Percentiles rank a stretch among this genome's conserved stretches.
Evolutionary conservation across 2,113 vertebrate genomes (phyloP).

Genomic region (Amphiprion percula): DNA sequence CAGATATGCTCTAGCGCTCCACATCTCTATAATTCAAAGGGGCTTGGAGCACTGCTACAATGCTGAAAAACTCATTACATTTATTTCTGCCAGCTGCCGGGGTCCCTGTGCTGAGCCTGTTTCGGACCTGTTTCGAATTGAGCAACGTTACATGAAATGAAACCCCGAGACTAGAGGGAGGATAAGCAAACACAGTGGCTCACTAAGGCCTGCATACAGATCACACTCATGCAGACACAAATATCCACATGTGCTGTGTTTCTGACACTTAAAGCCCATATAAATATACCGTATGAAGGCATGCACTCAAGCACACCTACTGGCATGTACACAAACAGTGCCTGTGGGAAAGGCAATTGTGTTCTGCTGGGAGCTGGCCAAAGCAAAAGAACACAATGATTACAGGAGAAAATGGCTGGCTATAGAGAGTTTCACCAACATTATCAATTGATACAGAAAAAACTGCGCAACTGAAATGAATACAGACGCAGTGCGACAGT

Average conservation of each 20-base stretch:
- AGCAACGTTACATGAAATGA: conserved; percentile 73
- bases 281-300: conserved; percentile 38
- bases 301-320: conserved; percentile 36
- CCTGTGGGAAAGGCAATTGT: conserved; percentile 12
- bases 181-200: conserved; percentile 57
- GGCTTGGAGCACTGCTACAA: conserved; percentile 64
- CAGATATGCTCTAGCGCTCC: conserved; percentile 54
- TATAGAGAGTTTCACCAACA: conserved; percentile 31
- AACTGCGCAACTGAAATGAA: conserved; percentile 18
- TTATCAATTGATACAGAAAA: conserved; percentile 31
- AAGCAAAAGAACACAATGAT: conserved; percentile 26
- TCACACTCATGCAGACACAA: conserved; percentile 31
- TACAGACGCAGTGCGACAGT: conserved; percentile 12
- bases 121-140: conserved; percentile 75
- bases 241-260: conserved; percentile 37
- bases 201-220: conserved; percentile 5
- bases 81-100: conserved; percentile 84
- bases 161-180: conserved; percentile 48
- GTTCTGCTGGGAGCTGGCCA: conserved; percentile 18
- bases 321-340: conserved; percentile 25
- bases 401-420: conserved; percentile 33
- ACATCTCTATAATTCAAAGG: conserved; percentile 78
- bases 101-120: conserved; percentile 56
- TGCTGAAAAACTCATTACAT: conserved; percentile 81
- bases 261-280: conserved; percentile 33